A percentile compares a stretch with the other conserved stretches of the same genome.
phyloP scores from a whole-genome alignment of 1,140 invertebrate genomes.

The Cotesia vestalis region DNA sequence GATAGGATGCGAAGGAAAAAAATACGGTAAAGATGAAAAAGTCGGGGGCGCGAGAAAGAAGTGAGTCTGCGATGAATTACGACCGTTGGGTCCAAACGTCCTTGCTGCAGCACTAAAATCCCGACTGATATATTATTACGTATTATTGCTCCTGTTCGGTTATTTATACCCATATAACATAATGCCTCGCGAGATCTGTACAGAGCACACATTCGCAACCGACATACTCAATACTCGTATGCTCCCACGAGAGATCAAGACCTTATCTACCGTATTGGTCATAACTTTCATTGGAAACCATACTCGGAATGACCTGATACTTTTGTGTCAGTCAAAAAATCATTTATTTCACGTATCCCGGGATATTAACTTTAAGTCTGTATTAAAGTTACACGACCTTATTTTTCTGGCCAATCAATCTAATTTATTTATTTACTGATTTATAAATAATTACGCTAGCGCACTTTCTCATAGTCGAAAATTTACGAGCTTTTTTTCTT shows the following conservation, averaged over 20 bases:
- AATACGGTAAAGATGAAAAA: conserved; percentile 3
- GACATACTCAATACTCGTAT: background rate
- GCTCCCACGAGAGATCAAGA: conserved; percentile 56
- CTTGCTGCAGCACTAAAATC: conserved; percentile 65
- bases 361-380: too few relatives aligned
- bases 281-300: conserved; percentile 58
- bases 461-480: too few relatives aligned
- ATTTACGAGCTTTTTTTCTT: too few relatives aligned
- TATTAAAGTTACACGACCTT: too few relatives aligned
- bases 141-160: conserved; percentile 67
- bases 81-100: conserved; percentile 61
- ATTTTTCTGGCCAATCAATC: too few relatives aligned
- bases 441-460: too few relatives aligned
- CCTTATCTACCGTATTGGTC: conserved; percentile 64
- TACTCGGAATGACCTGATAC: background rate
- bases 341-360: conserved; percentile 1
- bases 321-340: conserved; percentile 25
- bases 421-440: too few relatives aligned
- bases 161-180: conserved; percentile 68
- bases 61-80: conserved; percentile 62
- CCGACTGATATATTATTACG: conserved; percentile 69
- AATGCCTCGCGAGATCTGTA: conserved; percentile 62
- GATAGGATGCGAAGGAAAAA: background rate
- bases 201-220: conserved; percentile 27
- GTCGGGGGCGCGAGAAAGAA: background rate